phyloP scores from a whole-genome alignment of 2,797 vertebrate genomes.

The Anguilla marmorata region DNA sequence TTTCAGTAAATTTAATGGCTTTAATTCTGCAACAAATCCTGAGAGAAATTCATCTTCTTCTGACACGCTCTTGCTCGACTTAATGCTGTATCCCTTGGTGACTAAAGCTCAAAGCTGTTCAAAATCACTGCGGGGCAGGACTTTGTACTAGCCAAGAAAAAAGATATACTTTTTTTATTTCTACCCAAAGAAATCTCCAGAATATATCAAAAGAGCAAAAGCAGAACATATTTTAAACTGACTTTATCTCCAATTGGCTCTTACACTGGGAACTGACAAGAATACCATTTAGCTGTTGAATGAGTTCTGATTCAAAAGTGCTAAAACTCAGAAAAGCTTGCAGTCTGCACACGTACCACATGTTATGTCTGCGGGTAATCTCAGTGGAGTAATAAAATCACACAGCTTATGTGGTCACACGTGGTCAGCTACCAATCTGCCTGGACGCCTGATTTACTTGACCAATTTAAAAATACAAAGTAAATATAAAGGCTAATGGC shows the following conservation, averaged over 20 bases:
- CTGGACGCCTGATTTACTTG: background rate
- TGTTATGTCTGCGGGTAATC: background rate
- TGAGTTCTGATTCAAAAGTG: background rate
- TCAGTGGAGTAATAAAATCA: background rate
- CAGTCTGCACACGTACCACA: background rate
- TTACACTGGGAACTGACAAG: background rate
- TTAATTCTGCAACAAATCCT: background rate
- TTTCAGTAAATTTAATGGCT: background rate
- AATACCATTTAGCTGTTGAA: background rate
- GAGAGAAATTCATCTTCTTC: background rate
- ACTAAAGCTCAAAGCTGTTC: conserved; percentile 21
- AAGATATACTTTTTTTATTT: background rate
- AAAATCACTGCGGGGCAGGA: background rate
- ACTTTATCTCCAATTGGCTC: background rate
- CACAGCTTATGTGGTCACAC: background rate
- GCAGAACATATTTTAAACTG: background rate
- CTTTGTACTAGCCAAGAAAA: background rate
- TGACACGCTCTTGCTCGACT: background rate
- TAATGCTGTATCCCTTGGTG: background rate
- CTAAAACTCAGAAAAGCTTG: background rate
- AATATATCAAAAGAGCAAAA: background rate
- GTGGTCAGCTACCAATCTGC: background rate
- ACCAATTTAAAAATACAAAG: background rate
- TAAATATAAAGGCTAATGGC: background rate
- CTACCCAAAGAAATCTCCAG: background rate